Evolutionary conservation across 1,140 invertebrate species (phyloP), one percentile per base, ranked within the genome.

Genomic region (Heliconius himera): DNA sequence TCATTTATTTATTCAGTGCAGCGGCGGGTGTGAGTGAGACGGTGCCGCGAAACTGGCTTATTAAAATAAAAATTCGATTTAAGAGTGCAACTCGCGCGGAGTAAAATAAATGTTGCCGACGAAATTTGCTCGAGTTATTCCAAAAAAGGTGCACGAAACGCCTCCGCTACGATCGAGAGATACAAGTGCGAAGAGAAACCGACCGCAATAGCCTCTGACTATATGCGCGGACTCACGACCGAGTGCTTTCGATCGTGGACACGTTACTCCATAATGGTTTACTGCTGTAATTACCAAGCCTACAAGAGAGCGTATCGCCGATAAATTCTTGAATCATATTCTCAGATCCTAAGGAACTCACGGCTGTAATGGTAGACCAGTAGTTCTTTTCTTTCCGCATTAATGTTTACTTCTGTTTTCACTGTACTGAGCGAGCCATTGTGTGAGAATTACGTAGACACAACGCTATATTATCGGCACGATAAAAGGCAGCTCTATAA

Each of bases 31-130:
- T 86, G 93, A 93, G 92, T 87, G 92, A 92, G 91, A 91, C 84
- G 85, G 82, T 81, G 86, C 86, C 81, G 87, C 87, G 87, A 93
- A 93, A 93, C 91, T 89, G 87, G 91, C 92, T 93, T 91, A 94
- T 94, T 94, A 94, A 94, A 93, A 93, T 94, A 94, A 93, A 94
- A 93, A 92, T 93, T 86, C 84, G 90, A 93, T 92, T 93, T 93
- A 87, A 78, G 92, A 93, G 91, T 92, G 88, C 90, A 93, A 89
- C 88, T 89, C 86, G 89, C 87, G 88, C 88, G 90, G 82, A 90
- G 89, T 85, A 81, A 91, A 92, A 92, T 92, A 91, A 93, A 94
- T 91, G 88, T 93, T 92, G 90, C 91, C 89, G 85, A 89, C 89
- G 86, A 94, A 93, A 91, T 93, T 93, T 93, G 91, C 91, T 93